Evolutionary conservation across 2,888 invertebrate genomes (phyloP).

Genomic region (Chrysodeixis includens): DNA sequence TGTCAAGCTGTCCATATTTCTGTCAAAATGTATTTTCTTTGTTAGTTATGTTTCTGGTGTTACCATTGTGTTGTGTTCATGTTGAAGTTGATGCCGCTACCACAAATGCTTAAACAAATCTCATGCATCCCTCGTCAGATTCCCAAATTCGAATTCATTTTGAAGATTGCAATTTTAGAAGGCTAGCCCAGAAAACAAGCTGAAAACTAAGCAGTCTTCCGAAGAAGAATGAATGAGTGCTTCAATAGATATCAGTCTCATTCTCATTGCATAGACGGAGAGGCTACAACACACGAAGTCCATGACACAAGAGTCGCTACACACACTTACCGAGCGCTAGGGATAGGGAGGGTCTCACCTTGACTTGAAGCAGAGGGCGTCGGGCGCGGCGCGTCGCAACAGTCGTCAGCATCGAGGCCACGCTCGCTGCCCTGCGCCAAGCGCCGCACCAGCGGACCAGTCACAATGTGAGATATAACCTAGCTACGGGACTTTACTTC

Average conservation of each 20-base stretch:
- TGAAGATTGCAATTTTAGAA: not conserved
- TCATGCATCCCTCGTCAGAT: slow-evolving; percentile 37
- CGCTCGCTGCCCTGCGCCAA: slow-evolving; percentile 88
- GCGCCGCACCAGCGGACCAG: slow-evolving; percentile 89
- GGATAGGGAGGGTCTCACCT: slow-evolving; percentile 73
- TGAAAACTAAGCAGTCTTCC: not conserved
- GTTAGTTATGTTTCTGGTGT: slow-evolving; percentile 61
- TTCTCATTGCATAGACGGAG: slow-evolving; percentile 12
- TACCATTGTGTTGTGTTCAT: slow-evolving; percentile 46
- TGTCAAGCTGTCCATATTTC: slow-evolving; percentile 79
- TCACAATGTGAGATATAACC: slow-evolving; percentile 88
- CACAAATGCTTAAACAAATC: slow-evolving; percentile 19
- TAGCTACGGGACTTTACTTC: slow-evolving; percentile 78
- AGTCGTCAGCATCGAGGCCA: slow-evolving; percentile 88
- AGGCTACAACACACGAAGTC: slow-evolving; percentile 19
- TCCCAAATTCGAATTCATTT: not conserved
- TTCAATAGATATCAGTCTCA: slow-evolving; percentile 1
- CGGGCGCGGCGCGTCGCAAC: slow-evolving; percentile 87
- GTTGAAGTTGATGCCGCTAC: slow-evolving; percentile 28
- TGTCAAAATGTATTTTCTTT: slow-evolving; percentile 79
- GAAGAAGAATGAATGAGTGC: slow-evolving; percentile 8
- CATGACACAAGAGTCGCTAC: slow-evolving; percentile 28
- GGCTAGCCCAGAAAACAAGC: not conserved
- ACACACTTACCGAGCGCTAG: slow-evolving; percentile 46
- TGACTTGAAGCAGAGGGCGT: slow-evolving; percentile 86